Conservation (phyloP, 2,113 vertebrate species). For the Xenopus laevis region DNA sequence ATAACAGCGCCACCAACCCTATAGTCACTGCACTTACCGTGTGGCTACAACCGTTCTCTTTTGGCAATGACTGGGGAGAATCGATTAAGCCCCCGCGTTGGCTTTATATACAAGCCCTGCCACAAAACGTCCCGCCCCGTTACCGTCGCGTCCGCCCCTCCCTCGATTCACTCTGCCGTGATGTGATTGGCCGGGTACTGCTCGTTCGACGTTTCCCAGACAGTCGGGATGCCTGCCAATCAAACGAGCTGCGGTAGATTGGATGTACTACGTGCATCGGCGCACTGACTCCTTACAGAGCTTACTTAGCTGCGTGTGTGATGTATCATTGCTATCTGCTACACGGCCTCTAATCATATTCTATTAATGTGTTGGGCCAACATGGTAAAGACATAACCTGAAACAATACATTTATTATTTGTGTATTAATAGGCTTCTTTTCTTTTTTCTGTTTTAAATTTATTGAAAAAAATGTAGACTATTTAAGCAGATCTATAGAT, state of each 20-base stretch:
- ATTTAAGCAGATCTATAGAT: too few relatives aligned
- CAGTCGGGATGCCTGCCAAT: not conserved
- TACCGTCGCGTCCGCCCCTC: not conserved
- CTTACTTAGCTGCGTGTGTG: too few relatives aligned
- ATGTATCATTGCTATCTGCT: too few relatives aligned
- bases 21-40: slow-evolving; percentile 14
- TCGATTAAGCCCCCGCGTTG: not conserved
- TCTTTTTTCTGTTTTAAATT: too few relatives aligned
- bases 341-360: too few relatives aligned
- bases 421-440: too few relatives aligned
- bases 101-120: slow-evolving; percentile 1
- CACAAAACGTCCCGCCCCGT: not conserved
- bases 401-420: too few relatives aligned
- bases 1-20: too few relatives aligned
- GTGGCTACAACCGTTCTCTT: not conserved
- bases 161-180: not conserved
- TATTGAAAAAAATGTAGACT: too few relatives aligned
- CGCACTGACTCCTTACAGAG: not conserved
- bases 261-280: slow-evolving; percentile 12
- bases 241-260: not conserved
- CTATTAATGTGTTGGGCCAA: too few relatives aligned
- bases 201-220: slow-evolving; percentile 21
- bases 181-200: slow-evolving; percentile 12
- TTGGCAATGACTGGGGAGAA: not conserved
- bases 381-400: too few relatives aligned